A percentile compares a stretch with the other conserved stretches of the same genome.
These are phyloP conservation scores for Myrmecophaga tridactyla DNA, from an alignment of 2,113 vertebrate genomes.

Conservation along the genomic window DNA sequence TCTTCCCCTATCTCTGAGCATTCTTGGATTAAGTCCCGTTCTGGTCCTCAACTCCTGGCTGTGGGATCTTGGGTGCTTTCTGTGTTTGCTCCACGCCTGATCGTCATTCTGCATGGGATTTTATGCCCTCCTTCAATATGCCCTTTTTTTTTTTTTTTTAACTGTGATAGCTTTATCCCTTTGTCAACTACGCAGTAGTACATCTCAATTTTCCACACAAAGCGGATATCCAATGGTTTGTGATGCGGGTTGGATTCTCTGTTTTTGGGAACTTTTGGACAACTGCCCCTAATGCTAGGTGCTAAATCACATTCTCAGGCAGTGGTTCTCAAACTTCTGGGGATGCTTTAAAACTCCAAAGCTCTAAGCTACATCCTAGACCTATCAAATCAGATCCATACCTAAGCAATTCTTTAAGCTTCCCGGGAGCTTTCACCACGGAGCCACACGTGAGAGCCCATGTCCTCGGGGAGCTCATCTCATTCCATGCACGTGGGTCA, in stretches of 20 bases:
- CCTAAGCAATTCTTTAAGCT: background rate
- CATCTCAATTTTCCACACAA: background rate
- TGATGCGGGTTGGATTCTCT: background rate
- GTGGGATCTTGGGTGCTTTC: background rate
- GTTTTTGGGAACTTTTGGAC: background rate
- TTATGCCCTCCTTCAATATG: background rate
- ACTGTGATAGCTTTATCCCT: fast-evolving
- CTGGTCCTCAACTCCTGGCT: background rate
- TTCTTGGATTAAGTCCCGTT: background rate
- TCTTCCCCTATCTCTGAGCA: background rate
- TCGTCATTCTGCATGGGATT: fast-evolving
- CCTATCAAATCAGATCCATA: background rate
- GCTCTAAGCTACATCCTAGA: background rate
- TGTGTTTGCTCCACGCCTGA: background rate
- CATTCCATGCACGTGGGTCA: fast-evolving
- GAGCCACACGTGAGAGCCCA: fast-evolving
- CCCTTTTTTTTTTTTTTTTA: too few species aligned
- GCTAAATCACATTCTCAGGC: background rate
- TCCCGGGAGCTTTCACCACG: background rate
- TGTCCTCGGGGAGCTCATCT: background rate
- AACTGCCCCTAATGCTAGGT: background rate
- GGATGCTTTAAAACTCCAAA: background rate
- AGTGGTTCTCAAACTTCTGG: background rate
- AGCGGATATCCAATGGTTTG: background rate
- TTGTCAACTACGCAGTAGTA: background rate